A percentile compares a stretch with the other conserved stretches of the same genome.
Evolutionary conservation across 2,113 vertebrate genomes (phyloP).

Genomic region (Upupa epops): DNA sequence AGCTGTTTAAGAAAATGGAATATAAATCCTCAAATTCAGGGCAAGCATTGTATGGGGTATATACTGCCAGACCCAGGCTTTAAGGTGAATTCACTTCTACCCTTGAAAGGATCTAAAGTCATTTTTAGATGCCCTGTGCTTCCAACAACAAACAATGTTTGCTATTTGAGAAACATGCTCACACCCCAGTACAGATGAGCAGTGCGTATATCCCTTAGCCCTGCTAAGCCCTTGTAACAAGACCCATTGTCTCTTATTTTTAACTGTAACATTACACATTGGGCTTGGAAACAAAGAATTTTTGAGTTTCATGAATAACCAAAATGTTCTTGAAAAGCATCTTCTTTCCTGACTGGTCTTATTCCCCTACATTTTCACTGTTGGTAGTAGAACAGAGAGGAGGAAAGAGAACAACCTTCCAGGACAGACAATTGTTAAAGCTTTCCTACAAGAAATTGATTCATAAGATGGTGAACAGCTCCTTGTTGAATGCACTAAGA

Average conservation of each 20-base stretch:
- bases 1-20: conserved; percentile 12
- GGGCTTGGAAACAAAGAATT: neutral
- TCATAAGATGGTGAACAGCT: neutral
- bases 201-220: neutral
- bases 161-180: neutral
- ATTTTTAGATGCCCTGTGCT: neutral
- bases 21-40: neutral
- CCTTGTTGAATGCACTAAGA: neutral
- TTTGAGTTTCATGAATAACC: neutral
- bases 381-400: neutral
- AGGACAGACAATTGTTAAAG: neutral
- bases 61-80: neutral
- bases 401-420: neutral
- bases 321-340: neutral
- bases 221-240: neutral
- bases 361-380: neutral
- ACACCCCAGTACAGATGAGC: neutral
- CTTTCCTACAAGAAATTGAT: neutral
- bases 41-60: neutral
- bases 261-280: neutral
- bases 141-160: neutral
- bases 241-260: neutral
- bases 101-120: neutral
- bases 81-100: neutral
- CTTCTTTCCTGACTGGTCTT: neutral